phyloP scores from a whole-genome alignment of 92 coral and sea anemone genomes.

The Palythoa heliodiscus region DNA sequence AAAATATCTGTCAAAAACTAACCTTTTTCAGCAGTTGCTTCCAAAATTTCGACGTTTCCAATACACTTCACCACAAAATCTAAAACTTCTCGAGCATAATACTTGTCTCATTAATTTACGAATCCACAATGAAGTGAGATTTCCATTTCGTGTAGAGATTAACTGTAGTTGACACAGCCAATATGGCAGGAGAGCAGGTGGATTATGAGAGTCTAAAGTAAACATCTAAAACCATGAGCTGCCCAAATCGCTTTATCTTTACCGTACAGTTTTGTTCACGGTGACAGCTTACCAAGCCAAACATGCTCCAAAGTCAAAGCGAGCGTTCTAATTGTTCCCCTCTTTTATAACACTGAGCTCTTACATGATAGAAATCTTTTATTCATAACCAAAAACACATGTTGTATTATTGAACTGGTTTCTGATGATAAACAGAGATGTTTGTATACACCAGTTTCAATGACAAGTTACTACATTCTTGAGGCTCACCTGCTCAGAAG shows the following conservation, averaged over 20 bases:
- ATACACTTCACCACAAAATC: slow-evolving; percentile 9
- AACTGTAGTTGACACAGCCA: slow-evolving; percentile 40
- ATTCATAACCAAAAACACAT: slow-evolving; percentile 1
- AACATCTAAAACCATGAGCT: slow-evolving; percentile 18
- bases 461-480: background rate
- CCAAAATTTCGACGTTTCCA: background rate
- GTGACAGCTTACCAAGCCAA: slow-evolving; percentile 30
- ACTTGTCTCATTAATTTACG: slow-evolving; percentile 20
- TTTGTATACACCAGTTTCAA: slow-evolving; percentile 4
- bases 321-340: background rate
- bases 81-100: slow-evolving; percentile 19
- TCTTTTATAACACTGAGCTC: background rate
- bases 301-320: background rate
- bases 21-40: slow-evolving; percentile 5
- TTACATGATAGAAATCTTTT: background rate
- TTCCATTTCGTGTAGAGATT: slow-evolving; percentile 37
- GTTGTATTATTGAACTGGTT: slow-evolving; percentile 14
- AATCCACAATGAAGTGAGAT: slow-evolving; percentile 46
- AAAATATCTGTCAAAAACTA: slow-evolving; percentile 17
- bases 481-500: slow-evolving; percentile 12
- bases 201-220: slow-evolving; percentile 12
- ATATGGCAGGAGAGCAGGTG: slow-evolving; percentile 43
- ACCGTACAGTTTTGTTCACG: slow-evolving; percentile 4
- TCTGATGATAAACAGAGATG: background rate
- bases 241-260: slow-evolving; percentile 13